Conservation (phyloP, 2,888 invertebrate species). For the Cephus runcator region DNA sequence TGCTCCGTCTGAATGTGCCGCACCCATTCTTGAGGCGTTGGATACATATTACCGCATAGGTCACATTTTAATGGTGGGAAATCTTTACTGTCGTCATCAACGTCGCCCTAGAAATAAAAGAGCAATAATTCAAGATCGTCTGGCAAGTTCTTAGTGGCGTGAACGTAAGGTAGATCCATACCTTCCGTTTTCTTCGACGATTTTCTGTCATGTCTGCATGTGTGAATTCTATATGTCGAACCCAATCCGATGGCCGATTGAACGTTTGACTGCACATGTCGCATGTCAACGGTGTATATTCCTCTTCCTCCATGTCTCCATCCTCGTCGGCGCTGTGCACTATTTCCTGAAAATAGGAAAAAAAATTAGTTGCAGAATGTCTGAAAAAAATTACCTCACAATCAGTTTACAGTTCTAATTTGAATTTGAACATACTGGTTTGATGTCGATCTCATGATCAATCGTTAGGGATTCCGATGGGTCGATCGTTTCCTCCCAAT, state of each 20-base stretch:
- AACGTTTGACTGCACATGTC: slow-evolving; percentile 87
- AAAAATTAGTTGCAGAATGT: neutral
- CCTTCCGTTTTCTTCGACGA: slow-evolving; percentile 61
- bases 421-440: slow-evolving; percentile 68
- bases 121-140: slow-evolving; percentile 2
- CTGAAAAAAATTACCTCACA: neutral
- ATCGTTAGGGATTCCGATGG: slow-evolving; percentile 75
- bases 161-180: slow-evolving; percentile 23
- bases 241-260: slow-evolving; percentile 84
- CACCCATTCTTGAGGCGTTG: slow-evolving; percentile 88
- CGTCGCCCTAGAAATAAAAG: slow-evolving; percentile 69
- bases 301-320: slow-evolving; percentile 69
- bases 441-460: slow-evolving; percentile 76
- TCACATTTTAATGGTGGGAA: slow-evolving; percentile 81
- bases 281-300: slow-evolving; percentile 82
- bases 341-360: slow-evolving; percentile 51
- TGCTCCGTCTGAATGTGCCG: slow-evolving; percentile 86
- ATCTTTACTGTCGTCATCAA: slow-evolving; percentile 76
- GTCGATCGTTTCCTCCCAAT: slow-evolving; percentile 79
- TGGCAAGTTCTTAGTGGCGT: neutral
- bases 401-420: neutral
- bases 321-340: slow-evolving; percentile 67
- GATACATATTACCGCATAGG: slow-evolving; percentile 76
- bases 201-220: slow-evolving; percentile 76
- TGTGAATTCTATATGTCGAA: slow-evolving; percentile 80